A percentile compares a stretch with the other conserved stretches of the same genome.
Evolutionary conservation across 2,888 invertebrate species (phyloP).

Genomic region (Aleiodes testaceus): DNA sequence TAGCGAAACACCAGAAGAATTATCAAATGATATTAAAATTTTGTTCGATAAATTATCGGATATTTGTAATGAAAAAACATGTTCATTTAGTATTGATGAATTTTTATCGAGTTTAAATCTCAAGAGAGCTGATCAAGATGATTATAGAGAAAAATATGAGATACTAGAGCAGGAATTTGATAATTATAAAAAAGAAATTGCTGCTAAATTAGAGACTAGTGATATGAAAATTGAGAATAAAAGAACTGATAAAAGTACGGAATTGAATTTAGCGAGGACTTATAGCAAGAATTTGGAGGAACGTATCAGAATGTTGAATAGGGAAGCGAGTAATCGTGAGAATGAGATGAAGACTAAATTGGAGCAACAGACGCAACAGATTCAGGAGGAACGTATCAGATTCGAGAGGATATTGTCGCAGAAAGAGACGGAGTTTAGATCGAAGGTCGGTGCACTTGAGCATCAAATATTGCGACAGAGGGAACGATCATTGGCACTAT

Average conservation of each 20-base stretch:
- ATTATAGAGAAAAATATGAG: constrained; percentile 80
- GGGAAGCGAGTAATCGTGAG: constrained; percentile 79
- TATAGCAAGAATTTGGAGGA: constrained; percentile 81
- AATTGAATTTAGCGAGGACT: constrained; percentile 74
- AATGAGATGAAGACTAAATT: constrained; percentile 77
- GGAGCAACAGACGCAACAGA: constrained; percentile 75
- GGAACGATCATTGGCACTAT: constrained; percentile 82
- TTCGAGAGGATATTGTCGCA: constrained; percentile 62
- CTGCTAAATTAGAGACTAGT: constrained; percentile 43
- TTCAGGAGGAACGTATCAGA: constrained; percentile 65
- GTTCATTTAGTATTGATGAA: constrained; percentile 55
- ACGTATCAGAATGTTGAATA: constrained; percentile 78
- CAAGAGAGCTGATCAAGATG: constrained; percentile 61
- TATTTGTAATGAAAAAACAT: constrained; percentile 71
- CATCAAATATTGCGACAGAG: constrained; percentile 86
- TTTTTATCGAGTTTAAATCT: constrained; percentile 72
- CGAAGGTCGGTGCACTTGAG: constrained; percentile 78
- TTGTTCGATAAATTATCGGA: constrained; percentile 72
- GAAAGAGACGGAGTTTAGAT: constrained; percentile 75
- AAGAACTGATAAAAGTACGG: constrained; percentile 60
- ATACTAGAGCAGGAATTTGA: constrained; percentile 81
- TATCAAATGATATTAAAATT: constrained; percentile 72
- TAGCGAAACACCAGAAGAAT: constrained; percentile 55
- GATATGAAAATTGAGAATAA: constrained; percentile 54
- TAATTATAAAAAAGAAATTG: constrained; percentile 75